Evolutionary conservation across 23 tunicate genomes (phyloP).

Genomic region (Halocynthia aurantium): DNA sequence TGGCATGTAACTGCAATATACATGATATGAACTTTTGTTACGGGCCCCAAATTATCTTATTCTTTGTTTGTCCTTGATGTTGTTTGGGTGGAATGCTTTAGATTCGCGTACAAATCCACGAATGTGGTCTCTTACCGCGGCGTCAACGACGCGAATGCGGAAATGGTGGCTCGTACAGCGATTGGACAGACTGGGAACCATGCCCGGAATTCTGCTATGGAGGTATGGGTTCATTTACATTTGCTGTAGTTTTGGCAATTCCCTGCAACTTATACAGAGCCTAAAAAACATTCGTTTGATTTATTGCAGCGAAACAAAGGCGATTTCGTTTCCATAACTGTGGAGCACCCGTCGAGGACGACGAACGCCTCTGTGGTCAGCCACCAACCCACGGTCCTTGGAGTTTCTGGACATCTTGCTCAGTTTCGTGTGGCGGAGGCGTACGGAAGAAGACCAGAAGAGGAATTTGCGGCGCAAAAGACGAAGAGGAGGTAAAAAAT

Average conservation of each 20-base stretch:
- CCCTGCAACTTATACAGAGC: too few relatives aligned
- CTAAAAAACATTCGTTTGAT: too few relatives aligned
- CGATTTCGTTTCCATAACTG: slow-evolving; percentile 68
- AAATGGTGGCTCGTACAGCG: slow-evolving; percentile 27
- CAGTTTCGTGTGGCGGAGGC: slow-evolving; percentile 70
- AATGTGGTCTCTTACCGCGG: slow-evolving; percentile 21
- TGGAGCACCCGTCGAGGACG: slow-evolving; percentile 40
- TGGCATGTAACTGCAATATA: too few relatives aligned
- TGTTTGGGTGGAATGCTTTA: not conserved
- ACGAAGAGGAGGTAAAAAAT: slow-evolving; percentile 23
- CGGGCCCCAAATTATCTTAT: not conserved
- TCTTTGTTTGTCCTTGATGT: not conserved
- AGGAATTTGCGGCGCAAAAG: slow-evolving; percentile 63
- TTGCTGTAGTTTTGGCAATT: too few relatives aligned
- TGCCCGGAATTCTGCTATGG: slow-evolving; percentile 28
- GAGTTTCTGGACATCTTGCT: slow-evolving; percentile 74
- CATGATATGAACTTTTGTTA: not conserved
- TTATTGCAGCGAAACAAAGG: not conserved
- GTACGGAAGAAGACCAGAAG: slow-evolving; percentile 36
- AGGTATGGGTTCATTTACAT: not conserved
- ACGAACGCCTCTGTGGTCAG: slow-evolving; percentile 53
- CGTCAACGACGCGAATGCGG: slow-evolving; percentile 27
- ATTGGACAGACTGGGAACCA: slow-evolving; percentile 43
- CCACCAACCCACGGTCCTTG: slow-evolving; percentile 54
- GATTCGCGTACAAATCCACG: slow-evolving; percentile 16